These are phyloP conservation scores for Umimayanthus kanabou DNA, from an alignment of 92 coral and sea anemone species.

Conservation along the genomic window DNA sequence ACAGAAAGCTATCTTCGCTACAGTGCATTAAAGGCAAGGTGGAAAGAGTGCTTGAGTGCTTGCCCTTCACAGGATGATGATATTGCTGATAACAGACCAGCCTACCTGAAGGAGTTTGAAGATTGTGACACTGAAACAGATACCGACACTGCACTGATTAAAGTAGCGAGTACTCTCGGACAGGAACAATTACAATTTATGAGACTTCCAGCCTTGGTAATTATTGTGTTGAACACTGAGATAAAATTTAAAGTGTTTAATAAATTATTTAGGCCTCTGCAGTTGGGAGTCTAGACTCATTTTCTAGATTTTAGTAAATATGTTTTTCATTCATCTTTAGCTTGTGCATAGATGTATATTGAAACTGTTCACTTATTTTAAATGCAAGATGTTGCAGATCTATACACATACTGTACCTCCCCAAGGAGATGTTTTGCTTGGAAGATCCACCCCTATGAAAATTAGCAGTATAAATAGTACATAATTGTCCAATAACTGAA, in stretches of 20 bases:
- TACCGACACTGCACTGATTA: slow-evolving; percentile 22
- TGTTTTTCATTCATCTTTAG: too few relatives aligned
- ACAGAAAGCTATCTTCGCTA: slow-evolving; percentile 83
- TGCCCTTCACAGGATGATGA: slow-evolving; percentile 40
- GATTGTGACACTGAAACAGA: slow-evolving; percentile 26
- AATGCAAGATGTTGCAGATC: too few relatives aligned
- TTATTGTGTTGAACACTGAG: neutral
- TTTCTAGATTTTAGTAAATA: too few relatives aligned
- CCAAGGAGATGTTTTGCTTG: too few relatives aligned
- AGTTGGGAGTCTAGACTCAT: too few relatives aligned
- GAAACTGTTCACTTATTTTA: too few relatives aligned
- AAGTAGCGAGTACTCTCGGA: slow-evolving; percentile 47
- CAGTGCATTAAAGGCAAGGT: slow-evolving; percentile 77
- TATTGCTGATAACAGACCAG: slow-evolving; percentile 52
- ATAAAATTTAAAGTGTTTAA: neutral
- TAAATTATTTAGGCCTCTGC: neutral
- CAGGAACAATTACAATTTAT: slow-evolving; percentile 79
- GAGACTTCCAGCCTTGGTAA: slow-evolving; percentile 83
- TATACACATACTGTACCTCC: too few relatives aligned
- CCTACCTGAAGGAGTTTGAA: slow-evolving; percentile 70
- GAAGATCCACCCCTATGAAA: too few relatives aligned
- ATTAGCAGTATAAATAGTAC: too few relatives aligned
- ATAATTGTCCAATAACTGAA: too few relatives aligned
- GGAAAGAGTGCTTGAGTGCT: slow-evolving; percentile 79
- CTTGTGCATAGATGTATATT: too few relatives aligned